Conservation (phyloP, 2,113 vertebrate genomes). For the Platysternon megacephalum region DNA sequence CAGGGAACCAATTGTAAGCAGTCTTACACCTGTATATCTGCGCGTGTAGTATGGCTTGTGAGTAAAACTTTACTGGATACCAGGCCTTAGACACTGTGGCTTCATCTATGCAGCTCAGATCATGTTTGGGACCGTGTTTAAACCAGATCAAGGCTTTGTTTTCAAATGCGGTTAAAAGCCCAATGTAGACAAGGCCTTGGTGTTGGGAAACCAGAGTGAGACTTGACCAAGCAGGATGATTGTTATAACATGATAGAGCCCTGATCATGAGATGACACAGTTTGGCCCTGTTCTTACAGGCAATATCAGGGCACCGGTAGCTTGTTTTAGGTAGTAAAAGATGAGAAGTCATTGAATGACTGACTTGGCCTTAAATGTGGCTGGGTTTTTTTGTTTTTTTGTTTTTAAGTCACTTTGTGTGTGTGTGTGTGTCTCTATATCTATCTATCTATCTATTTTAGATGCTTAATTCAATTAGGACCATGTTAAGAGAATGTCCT, state of each 20-base stretch:
- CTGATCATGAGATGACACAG: background rate
- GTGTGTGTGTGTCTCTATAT: no score
- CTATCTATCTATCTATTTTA: background rate
- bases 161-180: background rate
- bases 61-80: background rate
- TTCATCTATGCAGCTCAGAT: background rate
- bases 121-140: background rate
- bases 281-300: background rate
- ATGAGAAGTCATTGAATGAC: background rate
- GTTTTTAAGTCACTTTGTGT: no score
- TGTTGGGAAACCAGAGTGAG: background rate
- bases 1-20: background rate
- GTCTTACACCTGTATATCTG: background rate
- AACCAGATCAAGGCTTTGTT: background rate
- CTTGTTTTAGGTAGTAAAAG: background rate
- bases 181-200: background rate
- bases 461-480: background rate
- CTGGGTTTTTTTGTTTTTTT: background rate
- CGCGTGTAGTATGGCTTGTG: background rate
- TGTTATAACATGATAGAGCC: background rate
- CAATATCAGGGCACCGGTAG: background rate
- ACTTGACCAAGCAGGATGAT: no score
- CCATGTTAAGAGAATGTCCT: background rate
- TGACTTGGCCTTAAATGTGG: background rate
- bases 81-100: no score